A percentile compares a stretch with the other conserved stretches of the same genome.
Evolutionary conservation across 2,888 invertebrate species (phyloP).

Genomic region (Mimas tiliae): DNA sequence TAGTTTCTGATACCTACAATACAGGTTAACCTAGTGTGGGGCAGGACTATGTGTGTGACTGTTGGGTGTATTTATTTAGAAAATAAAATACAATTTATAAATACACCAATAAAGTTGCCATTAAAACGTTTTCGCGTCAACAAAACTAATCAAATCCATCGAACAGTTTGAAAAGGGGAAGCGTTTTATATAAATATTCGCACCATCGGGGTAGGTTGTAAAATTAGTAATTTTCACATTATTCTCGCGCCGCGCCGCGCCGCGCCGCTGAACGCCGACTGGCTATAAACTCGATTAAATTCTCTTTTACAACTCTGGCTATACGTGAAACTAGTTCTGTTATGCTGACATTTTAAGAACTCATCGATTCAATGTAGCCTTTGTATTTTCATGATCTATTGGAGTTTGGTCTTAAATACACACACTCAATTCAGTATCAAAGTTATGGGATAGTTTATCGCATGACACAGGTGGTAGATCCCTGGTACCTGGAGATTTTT

Average conservation of each 20-base stretch:
- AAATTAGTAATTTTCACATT: constrained; percentile 44
- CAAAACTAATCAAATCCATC: constrained; percentile 43
- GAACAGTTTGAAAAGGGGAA: constrained; percentile 34
- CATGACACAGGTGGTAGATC: too few species aligned
- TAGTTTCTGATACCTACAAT: too few species aligned
- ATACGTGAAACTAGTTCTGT: constrained; percentile 41
- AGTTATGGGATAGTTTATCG: too few species aligned
- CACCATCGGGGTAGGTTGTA: constrained; percentile 33
- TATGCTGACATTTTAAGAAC: constrained; percentile 9
- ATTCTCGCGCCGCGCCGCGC: constrained; percentile 14
- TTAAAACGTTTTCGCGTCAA: constrained; percentile 2
- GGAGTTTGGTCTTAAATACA: not conserved
- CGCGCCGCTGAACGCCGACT: too few species aligned
- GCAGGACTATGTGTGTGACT: too few species aligned
- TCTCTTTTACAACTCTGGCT: constrained; percentile 49
- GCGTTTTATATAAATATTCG: constrained; percentile 30
- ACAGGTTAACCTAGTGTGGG: too few species aligned
- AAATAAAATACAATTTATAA: too few species aligned
- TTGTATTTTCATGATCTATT: not conserved
- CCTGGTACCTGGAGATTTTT: too few species aligned
- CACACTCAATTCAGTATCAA: not conserved
- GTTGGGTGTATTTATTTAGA: too few species aligned
- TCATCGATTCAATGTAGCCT: not conserved
- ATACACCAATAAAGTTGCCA: constrained; percentile 9
- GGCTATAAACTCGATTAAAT: constrained; percentile 56